Conservation (phyloP, 2,113 vertebrate genomes). For the Columba janthina region DNA sequence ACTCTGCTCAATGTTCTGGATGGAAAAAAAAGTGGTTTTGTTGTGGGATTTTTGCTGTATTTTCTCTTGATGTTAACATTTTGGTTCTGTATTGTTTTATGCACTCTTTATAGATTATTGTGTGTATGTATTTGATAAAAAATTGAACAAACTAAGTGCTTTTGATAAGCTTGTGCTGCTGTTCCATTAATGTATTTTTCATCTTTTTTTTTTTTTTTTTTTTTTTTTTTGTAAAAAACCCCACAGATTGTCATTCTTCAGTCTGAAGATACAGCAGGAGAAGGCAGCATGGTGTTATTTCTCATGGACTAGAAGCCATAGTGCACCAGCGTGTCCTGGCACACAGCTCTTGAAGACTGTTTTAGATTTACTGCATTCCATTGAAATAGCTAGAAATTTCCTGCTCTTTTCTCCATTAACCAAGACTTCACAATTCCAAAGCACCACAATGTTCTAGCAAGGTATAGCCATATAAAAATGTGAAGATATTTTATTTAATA, state of each 20-base stretch:
- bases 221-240: fast-evolving
- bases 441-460: not conserved
- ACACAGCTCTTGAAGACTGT: not conserved
- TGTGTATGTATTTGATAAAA: not conserved
- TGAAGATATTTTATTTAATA: not conserved
- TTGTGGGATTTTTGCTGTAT: not conserved
- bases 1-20: not conserved
- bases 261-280: not conserved
- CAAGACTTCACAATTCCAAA: not conserved
- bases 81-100: not conserved
- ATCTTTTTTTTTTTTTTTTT: not conserved
- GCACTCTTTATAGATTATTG: not conserved
- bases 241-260: not conserved
- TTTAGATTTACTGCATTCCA: not conserved
- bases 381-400: not conserved
- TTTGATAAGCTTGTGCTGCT: not conserved
- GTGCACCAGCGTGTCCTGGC: not conserved
- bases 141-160: not conserved
- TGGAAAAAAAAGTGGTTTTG: not conserved
- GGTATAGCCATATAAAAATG: not conserved
- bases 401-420: not conserved
- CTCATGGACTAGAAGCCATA: not conserved
- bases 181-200: not conserved
- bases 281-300: not conserved
- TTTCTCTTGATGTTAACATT: not conserved